Conservation (phyloP, 37 sponge, comb jelly and placozoan species). For the Chondrosia reniformis region DNA sequence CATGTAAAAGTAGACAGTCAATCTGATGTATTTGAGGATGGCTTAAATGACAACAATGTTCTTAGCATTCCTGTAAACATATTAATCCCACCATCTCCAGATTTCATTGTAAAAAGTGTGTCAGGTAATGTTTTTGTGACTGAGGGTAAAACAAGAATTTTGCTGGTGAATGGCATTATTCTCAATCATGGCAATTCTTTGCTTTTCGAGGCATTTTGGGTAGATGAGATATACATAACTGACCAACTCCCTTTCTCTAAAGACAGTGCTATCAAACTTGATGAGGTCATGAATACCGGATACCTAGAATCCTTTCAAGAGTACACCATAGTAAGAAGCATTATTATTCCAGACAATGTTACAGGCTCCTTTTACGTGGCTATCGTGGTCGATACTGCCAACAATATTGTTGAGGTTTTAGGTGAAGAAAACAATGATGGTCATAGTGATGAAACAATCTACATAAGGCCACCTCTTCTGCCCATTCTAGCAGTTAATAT, state of each 20-base stretch:
- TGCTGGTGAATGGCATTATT: conserved; percentile 13
- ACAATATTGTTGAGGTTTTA: conserved; percentile 4
- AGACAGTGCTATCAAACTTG: neutral
- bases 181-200: conserved; percentile 16
- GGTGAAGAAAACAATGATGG: conserved; percentile 33
- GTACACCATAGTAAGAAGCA: neutral
- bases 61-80: neutral
- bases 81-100: conserved; percentile 22
- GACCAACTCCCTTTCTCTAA: neutral
- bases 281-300: neutral
- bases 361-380: conserved; percentile 5
- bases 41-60: neutral
- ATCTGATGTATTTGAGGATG: neutral
- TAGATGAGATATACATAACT: conserved; percentile 11
- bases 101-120: neutral
- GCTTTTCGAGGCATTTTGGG: conserved; percentile 1
- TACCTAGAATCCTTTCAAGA: neutral
- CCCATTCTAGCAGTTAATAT: conserved; percentile 1
- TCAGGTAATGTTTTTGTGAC: neutral
- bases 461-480: neutral
- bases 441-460: neutral
- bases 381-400: conserved; percentile 13
- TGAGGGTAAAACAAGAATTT: neutral
- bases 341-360: neutral
- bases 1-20: neutral